Evolutionary conservation across 2,797 vertebrate species (phyloP).

Genomic region (Halcyon badia): DNA sequence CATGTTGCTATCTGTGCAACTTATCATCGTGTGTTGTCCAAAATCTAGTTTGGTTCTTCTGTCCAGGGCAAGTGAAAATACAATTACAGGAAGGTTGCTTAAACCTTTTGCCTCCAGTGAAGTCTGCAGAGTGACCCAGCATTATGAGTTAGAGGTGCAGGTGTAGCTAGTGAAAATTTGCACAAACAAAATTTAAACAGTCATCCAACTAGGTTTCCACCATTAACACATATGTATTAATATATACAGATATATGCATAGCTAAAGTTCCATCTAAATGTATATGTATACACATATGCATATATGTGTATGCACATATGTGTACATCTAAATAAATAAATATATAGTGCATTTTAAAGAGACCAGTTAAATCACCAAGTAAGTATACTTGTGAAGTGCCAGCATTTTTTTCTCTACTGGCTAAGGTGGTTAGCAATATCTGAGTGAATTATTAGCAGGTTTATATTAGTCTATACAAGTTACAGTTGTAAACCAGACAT

Average conservation of each 20-base stretch:
- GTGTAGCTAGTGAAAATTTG: background rate
- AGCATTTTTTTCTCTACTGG: background rate
- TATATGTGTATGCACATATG: no score
- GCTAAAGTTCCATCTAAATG: background rate
- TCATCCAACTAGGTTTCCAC: background rate
- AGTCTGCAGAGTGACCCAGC: background rate
- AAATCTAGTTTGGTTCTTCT: background rate
- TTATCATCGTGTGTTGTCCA: background rate
- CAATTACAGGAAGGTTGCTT: background rate
- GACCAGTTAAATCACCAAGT: background rate
- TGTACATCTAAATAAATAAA: background rate
- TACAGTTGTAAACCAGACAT: background rate
- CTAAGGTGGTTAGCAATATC: background rate
- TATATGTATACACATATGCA: no score
- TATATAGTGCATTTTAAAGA: background rate
- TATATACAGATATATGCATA: background rate
- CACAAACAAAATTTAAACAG: background rate
- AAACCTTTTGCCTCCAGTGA: background rate
- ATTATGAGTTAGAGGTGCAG: background rate
- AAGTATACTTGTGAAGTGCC: background rate
- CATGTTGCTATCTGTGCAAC: background rate
- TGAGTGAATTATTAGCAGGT: background rate
- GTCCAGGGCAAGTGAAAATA: background rate
- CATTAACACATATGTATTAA: background rate
- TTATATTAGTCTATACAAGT: background rate